Evolutionary conservation across 1,140 invertebrate species (phyloP), one percentile per base, ranked within the genome.

Genomic region (Diorhabda elongata): DNA sequence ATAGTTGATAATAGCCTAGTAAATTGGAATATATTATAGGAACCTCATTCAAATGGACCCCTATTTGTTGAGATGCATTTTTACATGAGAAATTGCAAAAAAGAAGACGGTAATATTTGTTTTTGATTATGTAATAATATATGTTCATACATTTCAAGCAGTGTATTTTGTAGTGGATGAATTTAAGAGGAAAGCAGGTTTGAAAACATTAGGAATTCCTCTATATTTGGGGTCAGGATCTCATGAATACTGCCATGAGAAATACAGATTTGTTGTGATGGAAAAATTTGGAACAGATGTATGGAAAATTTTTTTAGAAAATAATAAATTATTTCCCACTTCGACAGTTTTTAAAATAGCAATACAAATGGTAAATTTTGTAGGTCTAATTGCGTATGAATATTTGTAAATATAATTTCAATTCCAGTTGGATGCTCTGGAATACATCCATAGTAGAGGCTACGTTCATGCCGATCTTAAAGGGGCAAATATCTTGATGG

Each of bases 1-100:
- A 56, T 7, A 56, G n/a, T n/a, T 56, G n/a, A 56, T 7, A 56
- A 7, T 56, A 9, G 26, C n/a, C 44, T 3, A 45, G 6, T 47
- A 26, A 26, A 26, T 26, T 26, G 26, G 26, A 26, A 26, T 58
- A 67, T 73, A 77, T 81, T 82, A 57, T 76, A 96, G 92, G 95
- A 97, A 85, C 95, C 95, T 26, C 90, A 93, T 83, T 88, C 85
- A 64, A 98, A 97, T 88, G 96, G 96, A 2, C 95, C 96, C 8
- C 81, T 98, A 2, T 98, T 97, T 85, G 93, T 96, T 63, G 96
- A 98, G 85, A 94, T 96, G 85, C 90, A 96, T 83, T 97, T 97
- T 83, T 98, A 97, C 80, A 89, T 95, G 80, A 87, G 93, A 76
- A 91, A 91, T 81, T 91, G 90, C 5, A 96, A 92, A 82, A 81